Conservation (phyloP, 2,888 invertebrate genomes). For the Seira musarum region DNA sequence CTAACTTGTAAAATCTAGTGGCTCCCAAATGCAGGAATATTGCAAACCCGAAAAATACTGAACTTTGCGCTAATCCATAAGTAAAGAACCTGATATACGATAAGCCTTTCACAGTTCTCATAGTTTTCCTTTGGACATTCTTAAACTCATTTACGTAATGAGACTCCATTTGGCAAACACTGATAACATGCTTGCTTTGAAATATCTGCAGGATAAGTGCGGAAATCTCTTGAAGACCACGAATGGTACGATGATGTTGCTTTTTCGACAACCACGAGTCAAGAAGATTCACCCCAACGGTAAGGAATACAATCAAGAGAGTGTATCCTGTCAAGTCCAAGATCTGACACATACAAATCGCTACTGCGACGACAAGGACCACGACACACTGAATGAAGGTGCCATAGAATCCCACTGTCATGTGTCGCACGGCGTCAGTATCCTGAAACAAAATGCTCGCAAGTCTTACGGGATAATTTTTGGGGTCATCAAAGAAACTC, state of each 20-base stretch:
- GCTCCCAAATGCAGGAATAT: slow-evolving; percentile 37
- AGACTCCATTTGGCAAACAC: slow-evolving; percentile 54
- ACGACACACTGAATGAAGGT: slow-evolving; percentile 45
- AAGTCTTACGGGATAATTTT: slow-evolving; percentile 17
- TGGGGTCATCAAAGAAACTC: slow-evolving; percentile 52
- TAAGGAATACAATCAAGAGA: slow-evolving; percentile 8
- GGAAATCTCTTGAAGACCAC: slow-evolving; percentile 44
- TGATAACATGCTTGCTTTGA: slow-evolving; percentile 45
- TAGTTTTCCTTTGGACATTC: slow-evolving; percentile 30
- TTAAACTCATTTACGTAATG: slow-evolving; percentile 49
- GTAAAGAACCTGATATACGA: slow-evolving; percentile 39
- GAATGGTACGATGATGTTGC: slow-evolving; percentile 42
- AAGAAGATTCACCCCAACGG: slow-evolving; percentile 25
- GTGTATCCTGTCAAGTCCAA: slow-evolving; percentile 30
- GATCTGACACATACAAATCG: slow-evolving; percentile 10
- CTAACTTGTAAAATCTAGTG: slow-evolving; percentile 19
- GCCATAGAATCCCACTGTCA: slow-evolving; percentile 43
- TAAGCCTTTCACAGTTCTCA: slow-evolving; percentile 7
- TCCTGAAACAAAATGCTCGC: slow-evolving; percentile 41
- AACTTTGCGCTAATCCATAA: slow-evolving; percentile 49
- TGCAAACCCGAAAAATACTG: slow-evolving; percentile 46
- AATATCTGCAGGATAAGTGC: slow-evolving; percentile 50
- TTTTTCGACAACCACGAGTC: slow-evolving; percentile 52
- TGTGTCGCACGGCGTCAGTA: slow-evolving; percentile 37
- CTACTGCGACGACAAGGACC: slow-evolving; percentile 14